Evolutionary conservation across 2,113 vertebrate species (phyloP).

Genomic region (Pterophyllum scalare): DNA sequence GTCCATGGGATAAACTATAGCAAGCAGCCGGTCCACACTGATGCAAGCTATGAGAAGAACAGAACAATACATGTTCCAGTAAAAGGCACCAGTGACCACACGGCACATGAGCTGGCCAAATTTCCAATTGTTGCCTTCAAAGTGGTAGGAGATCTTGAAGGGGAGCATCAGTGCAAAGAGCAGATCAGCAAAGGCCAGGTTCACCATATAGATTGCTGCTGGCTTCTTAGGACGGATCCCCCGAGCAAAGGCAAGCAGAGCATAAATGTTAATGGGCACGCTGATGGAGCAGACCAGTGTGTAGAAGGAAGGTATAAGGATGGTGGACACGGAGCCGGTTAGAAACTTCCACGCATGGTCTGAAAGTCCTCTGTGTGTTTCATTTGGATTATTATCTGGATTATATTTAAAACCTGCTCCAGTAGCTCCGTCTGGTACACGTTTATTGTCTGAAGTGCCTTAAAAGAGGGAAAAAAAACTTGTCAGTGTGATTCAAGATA

Average conservation of each 20-base stretch:
- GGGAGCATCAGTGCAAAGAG: slow-evolving; percentile 88
- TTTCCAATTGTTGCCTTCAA: slow-evolving; percentile 88
- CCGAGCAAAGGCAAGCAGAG: slow-evolving; percentile 82
- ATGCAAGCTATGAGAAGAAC: slow-evolving; percentile 86
- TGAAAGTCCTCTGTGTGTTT: slow-evolving; percentile 59
- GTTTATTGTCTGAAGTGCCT: not conserved
- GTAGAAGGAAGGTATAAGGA: slow-evolving; percentile 85
- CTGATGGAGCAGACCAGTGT: slow-evolving; percentile 75
- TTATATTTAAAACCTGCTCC: not conserved
- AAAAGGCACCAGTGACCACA: not conserved
- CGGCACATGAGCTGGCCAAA: slow-evolving; percentile 86
- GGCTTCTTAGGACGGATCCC: slow-evolving; percentile 89
- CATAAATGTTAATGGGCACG: slow-evolving; percentile 87
- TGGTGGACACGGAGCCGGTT: slow-evolving; percentile 79
- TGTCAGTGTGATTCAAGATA: not conserved
- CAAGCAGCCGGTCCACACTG: slow-evolving; percentile 90
- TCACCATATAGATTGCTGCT: slow-evolving; percentile 91
- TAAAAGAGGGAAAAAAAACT: not conserved
- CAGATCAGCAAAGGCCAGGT: slow-evolving; percentile 88
- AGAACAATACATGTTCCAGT: not conserved
- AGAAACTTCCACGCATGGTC: slow-evolving; percentile 81
- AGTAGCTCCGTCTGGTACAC: accelerated
- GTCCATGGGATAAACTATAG: slow-evolving; percentile 91
- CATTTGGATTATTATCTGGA: not conserved
- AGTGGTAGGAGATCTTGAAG: slow-evolving; percentile 91